Percentiles rank a stretch among this genome's conserved stretches.
These are phyloP conservation scores for Dendroctonus ponderosae DNA, from an alignment of 1,140 invertebrate genomes.

Conservation along the genomic window DNA sequence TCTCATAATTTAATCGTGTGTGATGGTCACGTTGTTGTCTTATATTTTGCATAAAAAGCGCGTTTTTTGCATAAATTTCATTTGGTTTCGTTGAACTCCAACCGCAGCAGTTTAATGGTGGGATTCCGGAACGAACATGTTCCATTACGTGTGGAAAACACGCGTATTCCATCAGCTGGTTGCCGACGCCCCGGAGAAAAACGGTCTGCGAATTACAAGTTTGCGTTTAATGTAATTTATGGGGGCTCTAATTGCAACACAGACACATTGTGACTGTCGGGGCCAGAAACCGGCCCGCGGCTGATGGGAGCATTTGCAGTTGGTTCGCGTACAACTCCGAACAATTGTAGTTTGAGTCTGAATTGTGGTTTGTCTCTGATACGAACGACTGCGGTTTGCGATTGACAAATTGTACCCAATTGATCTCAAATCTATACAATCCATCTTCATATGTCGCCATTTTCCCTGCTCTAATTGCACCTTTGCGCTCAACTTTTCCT, in stretches of 20 bases:
- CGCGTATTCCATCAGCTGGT: constrained; percentile 38
- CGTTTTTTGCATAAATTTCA: no score
- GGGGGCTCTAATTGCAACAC: constrained; percentile 33
- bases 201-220: constrained; percentile 36
- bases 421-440: no score
- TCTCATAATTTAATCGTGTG: no score
- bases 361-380: constrained; percentile 11
- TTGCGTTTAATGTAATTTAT: constrained; percentile 40
- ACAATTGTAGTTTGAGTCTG: constrained; percentile 24
- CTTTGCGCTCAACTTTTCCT: no score
- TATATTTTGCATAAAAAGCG: no score
- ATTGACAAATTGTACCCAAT: no score
- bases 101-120: constrained; percentile 2
- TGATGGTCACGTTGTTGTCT: no score
- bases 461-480: no score
- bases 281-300: constrained; percentile 22
- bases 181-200: constrained; percentile 23
- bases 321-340: constrained; percentile 23
- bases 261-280: constrained; percentile 32
- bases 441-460: no score
- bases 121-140: constrained; percentile 16
- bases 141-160: constrained; percentile 40
- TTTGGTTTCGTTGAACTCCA: no score
- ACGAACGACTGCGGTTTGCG: not conserved
- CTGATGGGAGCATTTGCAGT: constrained; percentile 23